Conservation (phyloP, 1,140 invertebrate genomes). For the Megalopta genalis region DNA sequence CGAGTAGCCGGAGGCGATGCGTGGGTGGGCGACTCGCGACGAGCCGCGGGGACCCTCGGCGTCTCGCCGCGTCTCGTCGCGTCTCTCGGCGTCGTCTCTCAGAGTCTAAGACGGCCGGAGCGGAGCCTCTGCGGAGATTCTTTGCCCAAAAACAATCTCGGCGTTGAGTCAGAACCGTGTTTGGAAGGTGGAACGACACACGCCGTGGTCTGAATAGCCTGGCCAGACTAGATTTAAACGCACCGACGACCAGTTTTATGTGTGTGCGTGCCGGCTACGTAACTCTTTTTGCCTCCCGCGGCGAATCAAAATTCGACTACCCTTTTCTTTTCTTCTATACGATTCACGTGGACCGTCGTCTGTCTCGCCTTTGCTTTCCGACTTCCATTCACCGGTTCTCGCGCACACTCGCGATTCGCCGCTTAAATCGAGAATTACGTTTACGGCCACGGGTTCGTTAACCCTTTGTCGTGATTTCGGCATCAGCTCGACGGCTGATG, state of each 20-base stretch:
- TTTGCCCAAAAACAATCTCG: slow-evolving; percentile 60
- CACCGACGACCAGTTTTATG: neutral
- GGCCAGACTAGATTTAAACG: slow-evolving; percentile 54
- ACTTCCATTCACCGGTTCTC: too few species aligned
- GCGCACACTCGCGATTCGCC: too few species aligned
- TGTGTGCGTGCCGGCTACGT: neutral
- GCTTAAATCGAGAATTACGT: too few species aligned
- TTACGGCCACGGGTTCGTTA: too few species aligned
- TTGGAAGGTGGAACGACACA: slow-evolving; percentile 62
- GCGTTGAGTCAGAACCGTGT: slow-evolving; percentile 65
- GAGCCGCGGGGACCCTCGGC: slow-evolving; percentile 28
- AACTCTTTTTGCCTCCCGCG: neutral
- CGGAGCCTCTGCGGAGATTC: slow-evolving; percentile 39
- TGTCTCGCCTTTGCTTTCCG: too few species aligned
- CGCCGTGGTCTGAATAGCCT: slow-evolving; percentile 50
- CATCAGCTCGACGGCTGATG: too few species aligned
- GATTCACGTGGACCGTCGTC: too few species aligned
- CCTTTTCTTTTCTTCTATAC: neutral
- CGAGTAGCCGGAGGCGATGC: slow-evolving; percentile 58
- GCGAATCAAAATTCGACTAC: neutral
- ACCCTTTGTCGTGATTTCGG: too few species aligned
- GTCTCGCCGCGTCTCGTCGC: slow-evolving; percentile 34
- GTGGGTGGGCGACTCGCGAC: slow-evolving; percentile 65
- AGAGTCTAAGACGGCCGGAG: slow-evolving; percentile 38
- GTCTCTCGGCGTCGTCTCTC: slow-evolving; percentile 25